Percentiles rank a stretch among this genome's conserved stretches.
Evolutionary conservation across 2,888 invertebrate species (phyloP).

Genomic region (Dysmachus trigonus): DNA sequence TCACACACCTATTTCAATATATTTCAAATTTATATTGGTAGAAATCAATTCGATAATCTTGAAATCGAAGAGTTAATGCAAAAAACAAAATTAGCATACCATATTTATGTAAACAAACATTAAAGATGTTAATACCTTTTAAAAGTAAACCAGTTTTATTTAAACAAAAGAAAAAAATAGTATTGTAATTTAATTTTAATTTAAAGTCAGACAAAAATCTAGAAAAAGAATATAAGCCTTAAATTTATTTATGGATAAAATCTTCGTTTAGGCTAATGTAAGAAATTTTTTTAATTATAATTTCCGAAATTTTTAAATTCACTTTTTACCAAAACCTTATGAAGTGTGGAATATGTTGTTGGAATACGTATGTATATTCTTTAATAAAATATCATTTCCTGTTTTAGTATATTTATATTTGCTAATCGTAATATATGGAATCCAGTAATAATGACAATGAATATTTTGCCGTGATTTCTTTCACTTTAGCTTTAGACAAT

Average conservation of each 20-base stretch:
- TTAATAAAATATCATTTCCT: background rate
- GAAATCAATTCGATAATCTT: too few relatives aligned
- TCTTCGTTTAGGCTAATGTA: background rate
- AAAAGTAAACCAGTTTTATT: too few relatives aligned
- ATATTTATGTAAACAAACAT: too few relatives aligned
- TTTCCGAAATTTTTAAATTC: background rate
- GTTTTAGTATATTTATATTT: background rate
- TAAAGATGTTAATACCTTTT: too few relatives aligned
- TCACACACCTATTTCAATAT: too few relatives aligned
- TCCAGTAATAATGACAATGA: background rate
- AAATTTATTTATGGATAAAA: background rate
- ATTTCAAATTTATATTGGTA: too few relatives aligned
- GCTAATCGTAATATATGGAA: background rate
- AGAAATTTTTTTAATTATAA: background rate
- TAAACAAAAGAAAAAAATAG: too few relatives aligned
- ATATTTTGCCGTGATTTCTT: background rate
- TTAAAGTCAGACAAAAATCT: too few relatives aligned
- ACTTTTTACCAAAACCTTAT: background rate
- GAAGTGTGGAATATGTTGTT: background rate
- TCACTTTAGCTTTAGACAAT: background rate
- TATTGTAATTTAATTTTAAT: too few relatives aligned
- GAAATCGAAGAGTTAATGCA: too few relatives aligned
- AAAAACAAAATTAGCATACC: too few relatives aligned
- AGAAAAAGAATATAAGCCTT: too few relatives aligned
- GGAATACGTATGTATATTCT: background rate